phyloP scores from a whole-genome alignment of 2,113 vertebrate species.

The Hirundichthys speculiger region DNA sequence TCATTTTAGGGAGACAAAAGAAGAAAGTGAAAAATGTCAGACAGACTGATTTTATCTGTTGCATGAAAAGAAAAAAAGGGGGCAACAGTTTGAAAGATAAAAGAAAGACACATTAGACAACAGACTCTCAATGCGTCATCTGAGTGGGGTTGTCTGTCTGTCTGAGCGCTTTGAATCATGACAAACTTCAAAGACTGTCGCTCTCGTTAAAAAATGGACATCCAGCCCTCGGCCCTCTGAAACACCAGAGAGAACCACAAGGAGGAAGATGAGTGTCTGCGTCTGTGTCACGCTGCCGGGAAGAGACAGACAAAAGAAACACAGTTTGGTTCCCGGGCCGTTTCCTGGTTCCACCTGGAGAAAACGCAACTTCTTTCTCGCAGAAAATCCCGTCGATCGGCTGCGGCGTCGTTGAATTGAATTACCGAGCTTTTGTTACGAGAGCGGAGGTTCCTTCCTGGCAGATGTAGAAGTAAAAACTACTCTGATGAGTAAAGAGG shows the following conservation, averaged over 20 bases:
- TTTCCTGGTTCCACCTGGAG: conserved; percentile 58
- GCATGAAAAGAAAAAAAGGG: background rate
- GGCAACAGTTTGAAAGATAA: conserved; percentile 10
- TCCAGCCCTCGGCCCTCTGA: conserved; percentile 34
- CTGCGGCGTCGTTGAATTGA: background rate
- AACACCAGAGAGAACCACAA: conserved; percentile 33
- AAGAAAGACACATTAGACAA: conserved; percentile 7
- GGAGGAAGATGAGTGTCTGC: conserved; percentile 23
- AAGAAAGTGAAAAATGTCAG: conserved; percentile 5
- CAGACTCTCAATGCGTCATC: conserved; percentile 28
- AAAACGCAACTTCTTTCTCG: conserved; percentile 9
- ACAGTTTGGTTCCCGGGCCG: conserved; percentile 36
- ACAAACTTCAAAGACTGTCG: conserved; percentile 71
- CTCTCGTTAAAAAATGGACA: conserved; percentile 59
- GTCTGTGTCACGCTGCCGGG: conserved; percentile 56
- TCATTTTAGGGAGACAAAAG: too few species aligned
- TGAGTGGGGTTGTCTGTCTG: conserved; percentile 9
- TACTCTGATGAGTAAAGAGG: background rate
- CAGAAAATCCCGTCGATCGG: background rate
- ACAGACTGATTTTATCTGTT: conserved; percentile 2
- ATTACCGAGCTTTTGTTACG: background rate
- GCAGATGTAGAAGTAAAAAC: background rate
- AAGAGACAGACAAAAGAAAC: conserved; percentile 33
- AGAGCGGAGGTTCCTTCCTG: background rate
- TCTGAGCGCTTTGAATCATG: conserved; percentile 66